Base-by-base conservation (phyloP, 2,113 vertebrate species). In the Asarcornis scutulata region DNA sequence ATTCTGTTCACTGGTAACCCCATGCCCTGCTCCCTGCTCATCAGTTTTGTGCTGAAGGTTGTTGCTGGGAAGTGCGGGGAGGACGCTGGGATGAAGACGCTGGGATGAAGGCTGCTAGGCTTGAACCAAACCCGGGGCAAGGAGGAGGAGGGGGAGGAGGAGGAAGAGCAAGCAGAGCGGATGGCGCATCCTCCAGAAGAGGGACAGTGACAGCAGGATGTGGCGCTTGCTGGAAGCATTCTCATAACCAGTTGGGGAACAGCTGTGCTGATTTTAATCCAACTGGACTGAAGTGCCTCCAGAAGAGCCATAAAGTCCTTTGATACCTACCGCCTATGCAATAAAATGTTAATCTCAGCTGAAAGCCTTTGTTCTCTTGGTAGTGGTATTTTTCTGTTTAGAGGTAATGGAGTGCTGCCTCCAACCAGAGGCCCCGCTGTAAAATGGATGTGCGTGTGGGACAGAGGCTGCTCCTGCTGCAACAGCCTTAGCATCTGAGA, bases 221-320 rank as follows among this genome's bases (percentile, higher is more conserved):
- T 81, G 86, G 58, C 62, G 56, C 84, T 89, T 63, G 53, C 81
- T 93, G 58, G 69, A 92, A 95, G 44, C 60, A 52, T 88, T 95
- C 75, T 89, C 84, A 60, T 82, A 92, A 79, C 64, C 94, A 95
- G 95, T 95, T 95, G 96, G 93, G 53, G 86, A 96, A 64, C 95
- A 97, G 91, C 95, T 97, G 94, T 87, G 74, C 89, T 95, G 91
- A 75, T 94, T 92, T 92, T 86, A 91, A 93, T 92, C 93, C 94
- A 92, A 8, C 66, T 87, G 91, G 69, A 48, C 94, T 92, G 80
- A 95, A 91, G 88, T 53, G 73, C 32, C 95, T 96, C 77, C 93
- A 95, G 81, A 95, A 92, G 93, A 95, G 77, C 56, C 59, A 38
- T 69, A 86, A 95, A 88, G 67, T 75, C 50, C 82, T 96, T 95